Conservation (phyloP, 2,113 vertebrate species). For the Egretta garzetta region DNA sequence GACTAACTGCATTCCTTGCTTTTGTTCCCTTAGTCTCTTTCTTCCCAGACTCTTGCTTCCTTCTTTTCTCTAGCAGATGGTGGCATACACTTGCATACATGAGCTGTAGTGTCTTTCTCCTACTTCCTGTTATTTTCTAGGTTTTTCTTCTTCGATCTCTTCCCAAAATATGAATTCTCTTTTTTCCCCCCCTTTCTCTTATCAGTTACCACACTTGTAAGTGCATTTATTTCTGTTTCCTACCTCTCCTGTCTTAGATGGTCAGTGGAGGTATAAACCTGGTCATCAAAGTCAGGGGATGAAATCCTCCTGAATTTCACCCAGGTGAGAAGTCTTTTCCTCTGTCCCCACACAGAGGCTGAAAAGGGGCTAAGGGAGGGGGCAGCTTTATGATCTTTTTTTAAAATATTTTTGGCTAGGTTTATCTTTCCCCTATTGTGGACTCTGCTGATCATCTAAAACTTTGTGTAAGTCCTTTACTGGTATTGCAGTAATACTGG, state of each 20-base stretch:
- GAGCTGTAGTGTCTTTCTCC: background rate
- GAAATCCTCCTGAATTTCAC: background rate
- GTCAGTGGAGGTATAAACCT: background rate
- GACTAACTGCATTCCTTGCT: constrained; percentile 52
- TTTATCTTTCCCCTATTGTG: background rate
- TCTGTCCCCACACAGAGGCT: background rate
- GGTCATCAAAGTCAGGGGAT: background rate
- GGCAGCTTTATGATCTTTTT: background rate
- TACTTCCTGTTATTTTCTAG: constrained; percentile 11
- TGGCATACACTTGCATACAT: background rate
- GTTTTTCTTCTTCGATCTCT: background rate
- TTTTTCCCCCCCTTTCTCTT: background rate
- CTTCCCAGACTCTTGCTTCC: background rate
- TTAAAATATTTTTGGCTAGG: background rate
- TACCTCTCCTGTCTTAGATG: background rate
- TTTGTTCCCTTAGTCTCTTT: constrained; percentile 12
- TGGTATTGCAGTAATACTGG: background rate
- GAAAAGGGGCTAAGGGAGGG: background rate
- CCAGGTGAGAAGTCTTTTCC: background rate
- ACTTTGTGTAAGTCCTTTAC: background rate
- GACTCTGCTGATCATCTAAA: background rate
- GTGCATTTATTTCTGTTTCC: background rate
- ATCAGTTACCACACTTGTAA: background rate
- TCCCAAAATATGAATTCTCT: background rate
- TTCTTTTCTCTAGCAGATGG: background rate